phyloP scores from a whole-genome alignment of 2,797 vertebrate species.

The Sebastes dallii region DNA sequence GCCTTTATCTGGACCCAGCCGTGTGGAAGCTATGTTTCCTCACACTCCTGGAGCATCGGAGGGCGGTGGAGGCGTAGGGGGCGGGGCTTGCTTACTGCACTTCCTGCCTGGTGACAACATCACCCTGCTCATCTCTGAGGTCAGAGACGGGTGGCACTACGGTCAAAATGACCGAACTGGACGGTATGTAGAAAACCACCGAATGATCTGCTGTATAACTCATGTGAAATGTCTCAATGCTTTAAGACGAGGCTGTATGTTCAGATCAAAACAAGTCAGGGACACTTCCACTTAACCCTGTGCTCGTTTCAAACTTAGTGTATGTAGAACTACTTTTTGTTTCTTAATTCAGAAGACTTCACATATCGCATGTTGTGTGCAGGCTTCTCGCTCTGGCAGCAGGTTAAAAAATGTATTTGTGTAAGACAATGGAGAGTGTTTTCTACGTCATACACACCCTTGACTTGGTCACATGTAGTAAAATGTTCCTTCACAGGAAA shows the following conservation, averaged over 20 bases:
- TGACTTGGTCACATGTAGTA: background rate
- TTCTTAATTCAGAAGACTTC: background rate
- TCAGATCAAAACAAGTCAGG: background rate
- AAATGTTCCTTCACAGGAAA: conserved; percentile 78
- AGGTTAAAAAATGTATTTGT: background rate
- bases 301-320: background rate
- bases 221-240: background rate
- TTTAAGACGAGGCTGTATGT: background rate
- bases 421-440: background rate
- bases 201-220: background rate
- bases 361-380: background rate
- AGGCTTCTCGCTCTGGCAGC: background rate
- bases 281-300: background rate
- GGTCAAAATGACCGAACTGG: conserved; percentile 87
- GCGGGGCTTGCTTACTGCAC: conserved; percentile 81
- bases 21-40: conserved; percentile 84
- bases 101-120: conserved; percentile 84
- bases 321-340: background rate
- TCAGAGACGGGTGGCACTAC: conserved; percentile 88
- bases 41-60: conserved; percentile 75
- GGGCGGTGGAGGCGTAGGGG: conserved; percentile 43
- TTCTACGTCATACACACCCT: background rate
- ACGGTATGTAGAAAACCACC: conserved; percentile 67
- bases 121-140: conserved; percentile 85
- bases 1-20: conserved; percentile 73